phyloP scores from a whole-genome alignment of 2,888 invertebrate genomes.

The Ganaspis brasiliensis region DNA sequence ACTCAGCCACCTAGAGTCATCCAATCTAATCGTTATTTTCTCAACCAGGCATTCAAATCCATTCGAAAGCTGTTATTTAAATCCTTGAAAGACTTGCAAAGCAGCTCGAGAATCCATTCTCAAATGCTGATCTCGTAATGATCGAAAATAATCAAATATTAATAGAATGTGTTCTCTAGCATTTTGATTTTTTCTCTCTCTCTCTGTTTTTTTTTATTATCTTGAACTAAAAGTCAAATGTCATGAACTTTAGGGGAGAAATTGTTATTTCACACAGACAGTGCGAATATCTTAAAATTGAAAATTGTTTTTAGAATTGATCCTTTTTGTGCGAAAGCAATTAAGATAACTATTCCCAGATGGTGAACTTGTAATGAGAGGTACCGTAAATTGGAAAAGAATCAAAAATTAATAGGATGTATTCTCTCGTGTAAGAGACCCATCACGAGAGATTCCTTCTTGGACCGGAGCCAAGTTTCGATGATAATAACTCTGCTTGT shows the following conservation, averaged over 20 bases:
- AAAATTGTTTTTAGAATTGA: not conserved
- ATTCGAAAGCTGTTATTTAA: not conserved
- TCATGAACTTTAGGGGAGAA: too few relatives aligned
- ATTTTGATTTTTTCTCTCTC: not conserved
- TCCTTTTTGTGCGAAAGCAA: not conserved
- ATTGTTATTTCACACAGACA: too few relatives aligned
- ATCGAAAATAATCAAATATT: not conserved
- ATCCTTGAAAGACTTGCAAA: not conserved
- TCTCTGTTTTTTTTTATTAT: too few relatives aligned
- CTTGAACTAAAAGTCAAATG: too few relatives aligned
- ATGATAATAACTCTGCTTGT: constrained; percentile 17
- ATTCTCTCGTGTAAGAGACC: constrained; percentile 20
- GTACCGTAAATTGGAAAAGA: not conserved
- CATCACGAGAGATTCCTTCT: constrained; percentile 5
- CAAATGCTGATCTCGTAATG: not conserved
- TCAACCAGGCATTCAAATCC: not conserved
- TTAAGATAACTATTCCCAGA: not conserved
- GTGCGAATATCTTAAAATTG: too few relatives aligned
- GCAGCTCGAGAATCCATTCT: not conserved
- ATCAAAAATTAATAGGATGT: constrained; percentile 17
- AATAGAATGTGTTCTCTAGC: constrained; percentile 2
- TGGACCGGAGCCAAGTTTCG: constrained; percentile 10
- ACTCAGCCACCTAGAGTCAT: not conserved
- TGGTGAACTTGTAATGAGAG: too few relatives aligned
- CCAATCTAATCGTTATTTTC: constrained; percentile 18